phyloP scores from a whole-genome alignment of 2,888 invertebrate species.

The Agriotes lineatus region DNA sequence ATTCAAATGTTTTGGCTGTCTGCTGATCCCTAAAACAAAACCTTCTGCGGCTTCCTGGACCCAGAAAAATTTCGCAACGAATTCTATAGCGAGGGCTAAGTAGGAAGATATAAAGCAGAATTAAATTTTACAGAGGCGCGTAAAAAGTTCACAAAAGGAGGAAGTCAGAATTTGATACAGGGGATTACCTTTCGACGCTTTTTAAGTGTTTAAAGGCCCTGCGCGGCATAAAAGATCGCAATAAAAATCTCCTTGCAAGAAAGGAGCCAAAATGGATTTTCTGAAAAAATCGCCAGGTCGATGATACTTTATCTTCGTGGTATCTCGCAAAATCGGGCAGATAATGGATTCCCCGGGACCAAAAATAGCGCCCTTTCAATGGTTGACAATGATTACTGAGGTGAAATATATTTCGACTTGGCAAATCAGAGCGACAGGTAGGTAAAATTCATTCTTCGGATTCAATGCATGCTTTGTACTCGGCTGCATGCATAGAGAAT shows the following conservation, averaged over 20 bases:
- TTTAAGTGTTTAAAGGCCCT: slow-evolving; percentile 20
- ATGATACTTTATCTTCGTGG: slow-evolving; percentile 55
- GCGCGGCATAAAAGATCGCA: slow-evolving; percentile 30
- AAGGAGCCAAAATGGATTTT: slow-evolving; percentile 41
- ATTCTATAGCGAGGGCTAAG: not conserved
- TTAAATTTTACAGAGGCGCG: slow-evolving; percentile 14
- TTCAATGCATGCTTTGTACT: slow-evolving; percentile 57
- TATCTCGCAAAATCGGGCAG: slow-evolving; percentile 53
- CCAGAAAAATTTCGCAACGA: no score
- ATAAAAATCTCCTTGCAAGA: slow-evolving; percentile 44
- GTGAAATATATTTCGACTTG: slow-evolving; percentile 64
- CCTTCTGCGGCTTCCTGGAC: no score
- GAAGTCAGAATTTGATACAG: slow-evolving; percentile 54
- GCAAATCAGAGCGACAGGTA: slow-evolving; percentile 65
- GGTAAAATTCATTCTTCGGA: slow-evolving; percentile 60
- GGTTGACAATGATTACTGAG: slow-evolving; percentile 63
- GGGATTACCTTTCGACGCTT: slow-evolving; percentile 44
- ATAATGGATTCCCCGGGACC: slow-evolving; percentile 36
- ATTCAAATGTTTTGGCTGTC: no score
- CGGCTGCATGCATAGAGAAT: slow-evolving; percentile 57
- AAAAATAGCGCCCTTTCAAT: slow-evolving; percentile 51
- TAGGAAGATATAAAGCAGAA: slow-evolving; percentile 34
- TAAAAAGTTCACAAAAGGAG: slow-evolving; percentile 43
- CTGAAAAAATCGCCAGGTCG: slow-evolving; percentile 39
- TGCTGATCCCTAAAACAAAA: no score